phyloP scores from a whole-genome alignment of 2,797 vertebrate genomes.

The Balearica regulorum region DNA sequence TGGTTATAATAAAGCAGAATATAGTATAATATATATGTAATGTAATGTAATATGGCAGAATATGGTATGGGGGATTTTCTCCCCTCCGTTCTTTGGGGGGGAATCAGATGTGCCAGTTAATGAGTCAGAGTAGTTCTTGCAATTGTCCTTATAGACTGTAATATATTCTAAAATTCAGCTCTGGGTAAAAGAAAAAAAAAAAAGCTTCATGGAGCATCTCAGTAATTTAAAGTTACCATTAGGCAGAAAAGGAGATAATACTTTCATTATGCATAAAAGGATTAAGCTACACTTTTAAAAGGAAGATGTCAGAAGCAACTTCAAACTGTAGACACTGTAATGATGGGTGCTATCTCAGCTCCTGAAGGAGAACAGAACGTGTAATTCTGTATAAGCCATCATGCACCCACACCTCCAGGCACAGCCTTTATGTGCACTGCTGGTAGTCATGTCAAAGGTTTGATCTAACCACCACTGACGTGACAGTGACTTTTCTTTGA shows the following conservation, averaged over 20 bases:
- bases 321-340: neutral
- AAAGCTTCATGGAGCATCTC: neutral
- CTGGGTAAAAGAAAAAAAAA: neutral
- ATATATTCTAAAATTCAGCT: neutral
- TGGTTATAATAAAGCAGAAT: neutral
- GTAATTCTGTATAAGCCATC: neutral
- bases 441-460: neutral
- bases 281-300: neutral
- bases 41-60: neutral
- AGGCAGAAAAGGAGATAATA: neutral
- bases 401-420: neutral
- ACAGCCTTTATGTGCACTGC: neutral
- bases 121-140: neutral
- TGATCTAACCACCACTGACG: neutral
- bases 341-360: neutral
- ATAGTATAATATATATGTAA: too few species aligned
- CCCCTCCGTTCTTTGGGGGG: too few species aligned
- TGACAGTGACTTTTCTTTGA: neutral
- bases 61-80: neutral
- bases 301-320: neutral
- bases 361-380: accelerated
- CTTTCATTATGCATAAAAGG: neutral
- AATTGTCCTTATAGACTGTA: neutral
- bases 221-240: neutral
- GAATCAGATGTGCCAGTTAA: neutral